Conservation (phyloP, 2,113 vertebrate species). For the Gambusia affinis region DNA sequence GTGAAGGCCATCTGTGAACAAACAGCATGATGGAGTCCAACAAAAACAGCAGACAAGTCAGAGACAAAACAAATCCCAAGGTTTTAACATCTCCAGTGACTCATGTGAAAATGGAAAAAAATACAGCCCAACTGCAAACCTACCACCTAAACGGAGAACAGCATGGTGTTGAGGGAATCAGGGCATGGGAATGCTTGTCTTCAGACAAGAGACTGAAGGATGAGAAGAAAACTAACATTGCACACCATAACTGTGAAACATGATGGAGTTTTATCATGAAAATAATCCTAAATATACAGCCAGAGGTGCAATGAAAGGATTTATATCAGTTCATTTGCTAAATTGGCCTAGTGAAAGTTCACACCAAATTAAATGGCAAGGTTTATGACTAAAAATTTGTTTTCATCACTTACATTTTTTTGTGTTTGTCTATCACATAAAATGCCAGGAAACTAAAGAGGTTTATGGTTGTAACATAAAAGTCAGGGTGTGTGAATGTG, state of each 20-base stretch:
- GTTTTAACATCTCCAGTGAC: background rate
- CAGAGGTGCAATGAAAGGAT: background rate
- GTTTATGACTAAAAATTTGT: too few species aligned
- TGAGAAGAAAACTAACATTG: background rate
- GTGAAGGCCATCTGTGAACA: too few species aligned
- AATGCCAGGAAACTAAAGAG: background rate
- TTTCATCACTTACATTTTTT: background rate
- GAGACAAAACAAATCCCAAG: background rate
- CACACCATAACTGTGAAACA: background rate
- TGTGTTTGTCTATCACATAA: background rate
- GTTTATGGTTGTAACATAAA: background rate
- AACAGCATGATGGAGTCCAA: too few species aligned
- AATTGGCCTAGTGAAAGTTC: background rate
- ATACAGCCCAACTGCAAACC: background rate
- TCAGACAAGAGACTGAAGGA: too few species aligned
- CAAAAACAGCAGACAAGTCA: too few species aligned
- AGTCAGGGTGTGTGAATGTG: constrained; percentile 1
- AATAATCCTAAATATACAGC: background rate
- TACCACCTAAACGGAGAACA: background rate
- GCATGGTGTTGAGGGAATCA: too few species aligned
- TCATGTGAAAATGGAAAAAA: background rate
- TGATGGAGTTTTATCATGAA: background rate
- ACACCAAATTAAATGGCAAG: background rate
- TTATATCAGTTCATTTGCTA: background rate
- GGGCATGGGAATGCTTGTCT: too few species aligned